phyloP scores from a whole-genome alignment of 2,113 vertebrate species.

The Cichladusa arquata region DNA sequence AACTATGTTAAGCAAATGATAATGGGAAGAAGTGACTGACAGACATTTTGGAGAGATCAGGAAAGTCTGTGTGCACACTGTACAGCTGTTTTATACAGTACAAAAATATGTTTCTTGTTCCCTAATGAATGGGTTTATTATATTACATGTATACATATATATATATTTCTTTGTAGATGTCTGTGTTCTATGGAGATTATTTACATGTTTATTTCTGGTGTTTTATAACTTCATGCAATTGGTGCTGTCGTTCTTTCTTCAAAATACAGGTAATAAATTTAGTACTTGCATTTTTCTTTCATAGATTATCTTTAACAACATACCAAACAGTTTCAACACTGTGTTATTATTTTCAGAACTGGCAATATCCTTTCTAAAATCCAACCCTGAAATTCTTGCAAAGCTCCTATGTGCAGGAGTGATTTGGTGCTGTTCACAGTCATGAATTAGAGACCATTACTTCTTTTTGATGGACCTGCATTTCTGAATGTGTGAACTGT shows the following conservation, averaged over 20 bases:
- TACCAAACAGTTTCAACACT: background rate
- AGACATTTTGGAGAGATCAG: conserved; percentile 15
- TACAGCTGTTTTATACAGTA: conserved; percentile 52
- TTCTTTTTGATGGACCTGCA: background rate
- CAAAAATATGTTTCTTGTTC: conserved; percentile 2
- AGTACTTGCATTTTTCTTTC: conserved; percentile 28
- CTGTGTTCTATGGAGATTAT: conserved; percentile 49
- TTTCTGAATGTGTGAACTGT: background rate
- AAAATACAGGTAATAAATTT: conserved; percentile 63
- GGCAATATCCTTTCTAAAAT: background rate
- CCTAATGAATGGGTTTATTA: conserved; percentile 26
- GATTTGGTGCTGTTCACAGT: background rate
- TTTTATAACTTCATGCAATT: conserved; percentile 73
- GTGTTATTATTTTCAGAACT: background rate
- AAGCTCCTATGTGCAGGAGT: background rate
- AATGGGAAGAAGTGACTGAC: background rate
- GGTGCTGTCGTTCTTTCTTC: conserved; percentile 76
- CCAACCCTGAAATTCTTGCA: background rate
- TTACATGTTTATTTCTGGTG: conserved; percentile 66
- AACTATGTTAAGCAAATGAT: background rate
- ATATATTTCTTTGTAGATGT: conserved; percentile 62
- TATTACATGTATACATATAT: conserved; percentile 8
- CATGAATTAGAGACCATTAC: background rate
- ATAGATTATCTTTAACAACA: background rate
- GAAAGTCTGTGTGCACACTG: conserved; percentile 9